A percentile compares a stretch with the other conserved stretches of the same genome.
These are phyloP conservation scores for Lophotis ruficrista DNA, from an alignment of 2,113 vertebrate species.

Conservation along the genomic window DNA sequence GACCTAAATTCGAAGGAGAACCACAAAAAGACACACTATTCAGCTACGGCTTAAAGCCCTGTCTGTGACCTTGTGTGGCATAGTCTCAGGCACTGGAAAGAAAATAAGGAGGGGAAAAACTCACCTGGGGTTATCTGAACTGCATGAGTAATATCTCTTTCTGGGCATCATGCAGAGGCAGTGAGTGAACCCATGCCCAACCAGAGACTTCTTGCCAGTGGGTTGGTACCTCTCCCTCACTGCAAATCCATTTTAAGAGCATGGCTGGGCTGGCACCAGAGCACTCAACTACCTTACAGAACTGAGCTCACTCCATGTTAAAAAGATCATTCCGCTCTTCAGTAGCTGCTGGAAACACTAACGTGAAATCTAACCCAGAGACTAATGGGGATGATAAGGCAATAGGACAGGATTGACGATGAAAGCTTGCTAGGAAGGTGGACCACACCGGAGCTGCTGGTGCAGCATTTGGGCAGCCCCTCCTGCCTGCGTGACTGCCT, in stretches of 20 bases:
- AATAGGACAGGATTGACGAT: not conserved
- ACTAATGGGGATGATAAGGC: accelerated
- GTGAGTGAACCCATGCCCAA: accelerated
- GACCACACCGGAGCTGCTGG: not conserved
- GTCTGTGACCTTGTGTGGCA: not conserved
- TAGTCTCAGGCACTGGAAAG: not conserved
- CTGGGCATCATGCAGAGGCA: not conserved
- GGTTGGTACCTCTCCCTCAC: not conserved
- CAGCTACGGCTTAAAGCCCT: not conserved
- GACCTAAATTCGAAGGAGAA: not conserved
- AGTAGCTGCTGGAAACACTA: not conserved
- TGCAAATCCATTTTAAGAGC: not conserved
- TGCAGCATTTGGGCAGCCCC: not conserved
- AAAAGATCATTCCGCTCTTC: not conserved
- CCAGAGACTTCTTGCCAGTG: not conserved
- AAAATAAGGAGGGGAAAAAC: not conserved
- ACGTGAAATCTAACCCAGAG: not conserved
- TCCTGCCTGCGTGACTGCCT: accelerated
- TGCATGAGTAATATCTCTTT: not conserved
- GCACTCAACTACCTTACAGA: not conserved
- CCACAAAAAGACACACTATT: not conserved
- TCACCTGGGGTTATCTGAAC: not conserved
- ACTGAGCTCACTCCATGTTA: not conserved
- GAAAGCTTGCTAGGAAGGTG: not conserved
- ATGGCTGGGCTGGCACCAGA: not conserved